Base-by-base conservation (phyloP, 2,113 vertebrate genomes). In the Leptobrachium ailaonicum region DNA sequence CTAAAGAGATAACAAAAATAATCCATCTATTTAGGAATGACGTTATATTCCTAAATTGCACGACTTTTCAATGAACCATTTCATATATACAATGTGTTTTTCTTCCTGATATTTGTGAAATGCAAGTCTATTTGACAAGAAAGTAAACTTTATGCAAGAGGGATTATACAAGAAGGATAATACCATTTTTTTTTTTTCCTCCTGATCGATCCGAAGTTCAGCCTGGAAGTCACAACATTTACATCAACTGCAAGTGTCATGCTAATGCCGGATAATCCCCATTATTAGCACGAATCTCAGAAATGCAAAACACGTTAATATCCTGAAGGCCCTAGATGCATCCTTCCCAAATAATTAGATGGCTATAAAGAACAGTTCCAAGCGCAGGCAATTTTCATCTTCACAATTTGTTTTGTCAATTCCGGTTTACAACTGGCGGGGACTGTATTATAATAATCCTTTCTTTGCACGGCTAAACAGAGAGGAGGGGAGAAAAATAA, bases 381-480 rank as follows among this genome's bases (percentile, higher is more conserved):
- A 32, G 73, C 4, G 83, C 68, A 73, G 84, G 70, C 73, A 12
- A 44, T 80, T 47, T 82, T 83, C 82, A 64, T 6, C 72, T 68
- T 10, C 43, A 53, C 0, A 12, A 2, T 66, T 73, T 82, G 75
- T 50, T 66, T 73, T 82, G 75, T 50, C 81, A 78, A 79, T 83
- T 43, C 71, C 11, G 47, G 72, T 73, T 84, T 41, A 80, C 74
- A 85, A 86, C 82, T 77, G 20, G 74, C 70, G 47, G 13, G 74
- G 41, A 66, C 1, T 75, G 70, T 82, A 64, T 83, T 83, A 85
- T 73, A 42, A 85, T 73, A 41, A 84, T 82, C 75, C 88, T 80
- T 87, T 76, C 79, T 85, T 82, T 88, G 83, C 58, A 81, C 82
- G 62, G 75, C 83, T 89, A 88, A 89, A 89, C 86, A 88, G 45